Conservation (phyloP, 2,888 invertebrate genomes). For the Endotricha flammealis region DNA sequence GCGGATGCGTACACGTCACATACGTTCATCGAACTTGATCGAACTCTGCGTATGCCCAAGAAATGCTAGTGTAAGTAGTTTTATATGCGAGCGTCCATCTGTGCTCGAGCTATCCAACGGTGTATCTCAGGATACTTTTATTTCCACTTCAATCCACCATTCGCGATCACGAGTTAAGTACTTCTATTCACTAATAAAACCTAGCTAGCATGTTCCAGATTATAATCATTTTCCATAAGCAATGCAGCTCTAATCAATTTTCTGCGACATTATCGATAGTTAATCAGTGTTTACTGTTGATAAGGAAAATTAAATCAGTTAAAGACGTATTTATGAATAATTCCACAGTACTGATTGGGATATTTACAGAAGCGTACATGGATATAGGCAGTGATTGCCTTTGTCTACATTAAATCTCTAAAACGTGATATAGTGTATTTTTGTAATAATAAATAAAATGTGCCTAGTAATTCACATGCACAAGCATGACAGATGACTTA, state of each 20-base stretch:
- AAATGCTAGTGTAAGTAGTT: too few relatives aligned
- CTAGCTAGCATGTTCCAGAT: too few relatives aligned
- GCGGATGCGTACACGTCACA: too few relatives aligned
- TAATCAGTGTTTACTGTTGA: constrained; percentile 16
- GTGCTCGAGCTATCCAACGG: too few relatives aligned
- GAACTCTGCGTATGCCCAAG: too few relatives aligned
- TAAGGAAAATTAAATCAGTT: constrained; percentile 14
- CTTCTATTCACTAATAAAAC: too few relatives aligned
- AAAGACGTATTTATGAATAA: constrained; percentile 6
- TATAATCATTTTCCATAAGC: not conserved
- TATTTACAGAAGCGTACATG: not conserved
- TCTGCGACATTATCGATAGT: constrained; percentile 16
- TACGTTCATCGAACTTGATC: too few relatives aligned
- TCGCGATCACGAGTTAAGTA: too few relatives aligned
- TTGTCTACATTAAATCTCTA: not conserved
- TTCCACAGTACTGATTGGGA: constrained; percentile 10
- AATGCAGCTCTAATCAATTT: constrained; percentile 19
- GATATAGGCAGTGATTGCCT: not conserved
- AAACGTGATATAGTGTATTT: not conserved
- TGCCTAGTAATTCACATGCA: not conserved
- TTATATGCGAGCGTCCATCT: too few relatives aligned
- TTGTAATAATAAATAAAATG: not conserved
- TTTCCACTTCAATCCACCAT: too few relatives aligned
- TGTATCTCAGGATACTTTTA: too few relatives aligned
- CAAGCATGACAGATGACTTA: not conserved